These are phyloP conservation scores for Anticlea derivata DNA, from an alignment of 2,888 invertebrate species.

Conservation along the genomic window DNA sequence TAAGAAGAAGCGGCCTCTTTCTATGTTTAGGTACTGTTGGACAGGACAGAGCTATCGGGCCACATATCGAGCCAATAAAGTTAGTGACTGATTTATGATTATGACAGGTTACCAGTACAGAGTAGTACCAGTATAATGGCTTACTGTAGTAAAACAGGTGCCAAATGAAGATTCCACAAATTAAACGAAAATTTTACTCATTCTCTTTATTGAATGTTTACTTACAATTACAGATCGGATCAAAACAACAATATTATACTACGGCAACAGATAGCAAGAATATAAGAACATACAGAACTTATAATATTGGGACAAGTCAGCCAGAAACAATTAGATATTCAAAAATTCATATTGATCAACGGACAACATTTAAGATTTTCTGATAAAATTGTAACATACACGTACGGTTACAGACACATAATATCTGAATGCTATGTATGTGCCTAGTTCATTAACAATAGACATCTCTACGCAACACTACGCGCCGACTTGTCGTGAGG, in stretches of 20 bases:
- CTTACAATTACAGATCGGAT: slow-evolving; percentile 39
- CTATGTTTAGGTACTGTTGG: too few relatives aligned
- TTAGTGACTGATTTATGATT: too few relatives aligned
- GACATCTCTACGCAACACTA: slow-evolving; percentile 29
- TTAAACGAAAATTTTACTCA: slow-evolving; percentile 31
- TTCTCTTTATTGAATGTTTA: slow-evolving; percentile 40
- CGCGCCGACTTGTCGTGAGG: slow-evolving; percentile 39
- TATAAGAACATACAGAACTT: slow-evolving; percentile 17
- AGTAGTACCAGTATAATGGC: too few relatives aligned
- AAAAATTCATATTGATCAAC: slow-evolving; percentile 16
- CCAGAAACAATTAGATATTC: slow-evolving; percentile 23
- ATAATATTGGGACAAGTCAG: slow-evolving; percentile 27
- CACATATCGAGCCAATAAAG: too few relatives aligned
- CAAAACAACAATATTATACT: slow-evolving; percentile 33
- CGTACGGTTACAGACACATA: slow-evolving; percentile 21
- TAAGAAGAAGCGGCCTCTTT: too few relatives aligned
- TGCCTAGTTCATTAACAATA: slow-evolving; percentile 22
- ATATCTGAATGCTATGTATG: slow-evolving; percentile 20
- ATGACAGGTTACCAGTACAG: too few relatives aligned
- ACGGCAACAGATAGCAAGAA: slow-evolving; percentile 27
- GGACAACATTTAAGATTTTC: slow-evolving; percentile 25
- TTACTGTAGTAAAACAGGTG: too few relatives aligned
- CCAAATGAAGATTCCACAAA: slow-evolving; percentile 21
- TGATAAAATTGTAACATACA: slow-evolving; percentile 24
- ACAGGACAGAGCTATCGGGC: too few relatives aligned